Evolutionary conservation across 2,113 vertebrate genomes (phyloP).

Genomic region (Burhinus bistriatus): DNA sequence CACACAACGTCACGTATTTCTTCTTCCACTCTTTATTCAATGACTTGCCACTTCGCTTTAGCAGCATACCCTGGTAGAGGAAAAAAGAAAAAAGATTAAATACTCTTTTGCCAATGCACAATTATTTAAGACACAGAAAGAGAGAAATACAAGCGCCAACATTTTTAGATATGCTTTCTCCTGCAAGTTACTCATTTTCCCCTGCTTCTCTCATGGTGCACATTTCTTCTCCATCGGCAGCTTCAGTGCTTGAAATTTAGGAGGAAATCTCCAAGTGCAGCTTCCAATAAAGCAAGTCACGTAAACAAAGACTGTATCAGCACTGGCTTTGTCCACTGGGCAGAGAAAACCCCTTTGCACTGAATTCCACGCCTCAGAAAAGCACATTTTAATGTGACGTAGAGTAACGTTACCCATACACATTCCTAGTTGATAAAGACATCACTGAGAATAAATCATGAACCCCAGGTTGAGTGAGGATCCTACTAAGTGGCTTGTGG

Average conservation of each 20-base stretch:
- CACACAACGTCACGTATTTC: slow-evolving; percentile 94
- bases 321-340: neutral
- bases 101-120: neutral
- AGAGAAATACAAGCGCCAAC: neutral
- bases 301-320: neutral
- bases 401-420: neutral
- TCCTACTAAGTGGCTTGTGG: neutral
- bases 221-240: fast-evolving
- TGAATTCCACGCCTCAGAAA: neutral
- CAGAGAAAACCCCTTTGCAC: neutral
- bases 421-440: neutral
- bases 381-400: neutral
- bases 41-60: slow-evolving; percentile 93
- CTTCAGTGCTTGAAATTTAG: neutral
- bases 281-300: neutral
- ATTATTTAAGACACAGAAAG: neutral
- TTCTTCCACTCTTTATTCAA: slow-evolving; percentile 99
- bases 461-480: neutral
- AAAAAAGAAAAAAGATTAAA: neutral
- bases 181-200: neutral
- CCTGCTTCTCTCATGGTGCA: neutral
- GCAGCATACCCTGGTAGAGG: slow-evolving; percentile 85
- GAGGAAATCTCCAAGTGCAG: fast-evolving
- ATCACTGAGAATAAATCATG: neutral
- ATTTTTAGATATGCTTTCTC: neutral